phyloP scores from a whole-genome alignment of 2,888 invertebrate species.

The Aplocera efformata region DNA sequence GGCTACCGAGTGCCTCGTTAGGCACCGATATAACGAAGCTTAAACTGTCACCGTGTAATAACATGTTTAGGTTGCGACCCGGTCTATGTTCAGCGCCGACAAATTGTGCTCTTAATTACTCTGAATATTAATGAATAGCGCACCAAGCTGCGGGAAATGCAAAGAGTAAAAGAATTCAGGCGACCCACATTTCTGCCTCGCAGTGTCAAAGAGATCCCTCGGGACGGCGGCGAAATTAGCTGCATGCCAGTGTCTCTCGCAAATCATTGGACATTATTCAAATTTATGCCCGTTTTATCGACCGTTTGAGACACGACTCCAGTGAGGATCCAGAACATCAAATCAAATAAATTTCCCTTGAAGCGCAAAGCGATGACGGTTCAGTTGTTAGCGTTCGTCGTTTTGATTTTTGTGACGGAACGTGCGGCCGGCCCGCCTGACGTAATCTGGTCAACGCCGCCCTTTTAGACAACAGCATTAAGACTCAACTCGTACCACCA shows the following conservation, averaged over 20 bases:
- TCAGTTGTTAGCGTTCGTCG: too few species aligned
- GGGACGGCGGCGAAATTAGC: conserved; percentile 21
- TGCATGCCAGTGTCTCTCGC: conserved; percentile 14
- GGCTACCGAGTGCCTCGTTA: conserved; percentile 6
- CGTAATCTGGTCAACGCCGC: too few species aligned
- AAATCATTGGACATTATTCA: conserved; percentile 19
- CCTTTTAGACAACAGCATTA: too few species aligned
- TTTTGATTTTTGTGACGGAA: too few species aligned
- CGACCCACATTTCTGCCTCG: conserved; percentile 24
- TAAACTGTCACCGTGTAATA: conserved; percentile 25
- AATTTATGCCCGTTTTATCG: too few species aligned
- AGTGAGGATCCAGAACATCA: too few species aligned
- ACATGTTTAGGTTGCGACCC: too few species aligned
- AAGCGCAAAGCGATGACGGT: too few species aligned
- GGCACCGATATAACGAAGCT: conserved; percentile 23
- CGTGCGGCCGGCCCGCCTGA: too few species aligned
- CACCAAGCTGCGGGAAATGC: conserved; percentile 19
- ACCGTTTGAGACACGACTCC: too few species aligned
- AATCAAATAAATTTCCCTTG: too few species aligned
- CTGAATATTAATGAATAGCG: conserved; percentile 22
- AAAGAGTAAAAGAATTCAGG: conserved; percentile 13
- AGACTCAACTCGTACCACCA: too few species aligned
- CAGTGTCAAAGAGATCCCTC: conserved; percentile 19
- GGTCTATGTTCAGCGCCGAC: conserved; percentile 14
- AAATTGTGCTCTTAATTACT: conserved; percentile 17